Percentiles rank a stretch among this genome's conserved stretches.
phyloP scores from a whole-genome alignment of 2,888 invertebrate genomes.

The Venustoraphidia nigricollis region DNA sequence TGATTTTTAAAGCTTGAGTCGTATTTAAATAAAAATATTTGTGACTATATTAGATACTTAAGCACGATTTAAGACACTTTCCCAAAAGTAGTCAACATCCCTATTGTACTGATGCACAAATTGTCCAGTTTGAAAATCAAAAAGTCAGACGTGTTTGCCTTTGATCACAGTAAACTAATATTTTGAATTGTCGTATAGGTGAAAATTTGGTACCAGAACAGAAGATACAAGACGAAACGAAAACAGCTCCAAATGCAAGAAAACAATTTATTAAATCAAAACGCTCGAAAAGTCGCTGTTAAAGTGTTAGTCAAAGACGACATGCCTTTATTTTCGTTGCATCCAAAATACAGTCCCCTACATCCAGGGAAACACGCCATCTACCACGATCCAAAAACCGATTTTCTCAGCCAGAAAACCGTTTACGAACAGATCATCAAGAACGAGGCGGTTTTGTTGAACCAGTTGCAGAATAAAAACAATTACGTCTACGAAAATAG shows the following conservation, averaged over 20 bases:
- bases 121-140: too few relatives aligned
- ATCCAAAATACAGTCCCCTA: constrained; percentile 13
- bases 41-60: too few relatives aligned
- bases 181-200: constrained; percentile 27
- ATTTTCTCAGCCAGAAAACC: constrained; percentile 17
- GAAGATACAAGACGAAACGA: constrained; percentile 85
- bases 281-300: constrained; percentile 76
- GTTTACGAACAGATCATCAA: constrained; percentile 25
- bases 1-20: too few relatives aligned
- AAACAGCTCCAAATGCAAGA: constrained; percentile 80
- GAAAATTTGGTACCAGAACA: constrained; percentile 74
- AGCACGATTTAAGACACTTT: too few relatives aligned
- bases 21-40: too few relatives aligned
- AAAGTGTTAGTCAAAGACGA: constrained; percentile 82
- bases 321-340: constrained; percentile 35
- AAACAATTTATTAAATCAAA: constrained; percentile 45
- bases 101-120: too few relatives aligned
- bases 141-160: too few relatives aligned
- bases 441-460: constrained; percentile 6
- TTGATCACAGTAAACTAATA: neutral
- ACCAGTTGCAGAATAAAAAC: constrained; percentile 1
- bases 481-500: neutral
- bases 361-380: constrained; percentile 15
- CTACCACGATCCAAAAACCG: constrained; percentile 20
- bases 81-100: too few relatives aligned